These are phyloP conservation scores for Psilopsiagon aymara DNA, from an alignment of 2,113 vertebrate genomes.

Conservation along the genomic window DNA sequence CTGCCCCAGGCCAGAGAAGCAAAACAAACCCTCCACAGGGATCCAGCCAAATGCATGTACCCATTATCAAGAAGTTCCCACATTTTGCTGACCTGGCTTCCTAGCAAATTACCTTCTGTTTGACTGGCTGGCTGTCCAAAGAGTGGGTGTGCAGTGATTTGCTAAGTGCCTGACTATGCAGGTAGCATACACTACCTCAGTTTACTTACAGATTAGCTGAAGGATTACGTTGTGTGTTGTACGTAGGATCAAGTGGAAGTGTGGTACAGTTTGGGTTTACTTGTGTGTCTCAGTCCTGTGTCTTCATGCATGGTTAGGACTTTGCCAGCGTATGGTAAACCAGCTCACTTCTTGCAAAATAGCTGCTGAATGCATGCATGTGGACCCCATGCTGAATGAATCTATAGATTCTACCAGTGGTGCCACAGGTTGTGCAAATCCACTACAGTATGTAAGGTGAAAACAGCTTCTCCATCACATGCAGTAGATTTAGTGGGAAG, in stretches of 20 bases:
- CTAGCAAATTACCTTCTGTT: not conserved
- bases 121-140: not conserved
- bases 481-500: not conserved
- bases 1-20: not conserved
- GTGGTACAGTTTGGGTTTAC: not conserved
- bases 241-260: not conserved
- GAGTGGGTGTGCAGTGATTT: not conserved
- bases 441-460: not conserved
- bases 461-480: not conserved
- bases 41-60: not conserved
- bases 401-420: not conserved
- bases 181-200: not conserved
- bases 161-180: not conserved
- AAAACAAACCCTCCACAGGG: not conserved
- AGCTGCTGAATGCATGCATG: not conserved
- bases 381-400: not conserved
- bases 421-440: not conserved
- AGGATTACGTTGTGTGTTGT: not conserved
- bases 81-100: not conserved
- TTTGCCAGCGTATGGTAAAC: not conserved
- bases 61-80: not conserved
- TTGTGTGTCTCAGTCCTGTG: not conserved
- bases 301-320: not conserved
- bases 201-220: not conserved
- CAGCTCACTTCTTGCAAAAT: not conserved